Percentiles rank a stretch among this genome's conserved stretches.
Conservation (phyloP, 2,113 vertebrate species). For the Anhinga anhinga region DNA sequence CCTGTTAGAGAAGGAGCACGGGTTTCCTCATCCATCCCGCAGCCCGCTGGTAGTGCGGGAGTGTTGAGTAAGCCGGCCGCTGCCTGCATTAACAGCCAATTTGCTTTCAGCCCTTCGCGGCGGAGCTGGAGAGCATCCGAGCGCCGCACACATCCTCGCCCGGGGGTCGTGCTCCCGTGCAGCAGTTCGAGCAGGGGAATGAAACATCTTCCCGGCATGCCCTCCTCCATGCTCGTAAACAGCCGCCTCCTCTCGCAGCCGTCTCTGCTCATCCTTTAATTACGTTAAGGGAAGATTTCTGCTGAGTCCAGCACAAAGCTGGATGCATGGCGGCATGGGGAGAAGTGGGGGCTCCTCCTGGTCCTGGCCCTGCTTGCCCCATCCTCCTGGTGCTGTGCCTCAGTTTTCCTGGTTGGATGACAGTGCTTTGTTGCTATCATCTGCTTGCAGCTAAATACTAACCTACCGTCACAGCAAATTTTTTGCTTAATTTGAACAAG, state of each 20-base stretch:
- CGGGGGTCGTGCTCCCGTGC: background rate
- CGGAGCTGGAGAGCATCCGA: background rate
- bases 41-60: rapidly evolving
- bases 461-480: rapidly evolving
- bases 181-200: background rate
- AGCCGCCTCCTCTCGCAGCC: background rate
- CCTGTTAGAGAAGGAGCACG: background rate
- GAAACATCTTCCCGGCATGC: slow-evolving; percentile 15
- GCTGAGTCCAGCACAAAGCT: slow-evolving; percentile 28
- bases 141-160: rapidly evolving
- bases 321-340: rapidly evolving
- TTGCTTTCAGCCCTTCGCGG: background rate
- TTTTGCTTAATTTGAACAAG: background rate
- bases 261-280: slow-evolving; percentile 37
- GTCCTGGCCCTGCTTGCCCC: background rate
- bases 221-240: background rate
- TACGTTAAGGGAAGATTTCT: slow-evolving; percentile 12
- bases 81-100: background rate
- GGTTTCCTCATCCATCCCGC: background rate
- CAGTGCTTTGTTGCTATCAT: background rate
- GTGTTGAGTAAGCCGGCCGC: background rate
- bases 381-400: background rate
- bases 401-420: background rate
- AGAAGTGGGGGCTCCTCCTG: background rate
- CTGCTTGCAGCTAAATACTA: background rate